Evolutionary conservation across 2,888 invertebrate genomes (phyloP), one percentile per base, ranked within the genome.

Genomic region (Carpatolechia fugitivella): DNA sequence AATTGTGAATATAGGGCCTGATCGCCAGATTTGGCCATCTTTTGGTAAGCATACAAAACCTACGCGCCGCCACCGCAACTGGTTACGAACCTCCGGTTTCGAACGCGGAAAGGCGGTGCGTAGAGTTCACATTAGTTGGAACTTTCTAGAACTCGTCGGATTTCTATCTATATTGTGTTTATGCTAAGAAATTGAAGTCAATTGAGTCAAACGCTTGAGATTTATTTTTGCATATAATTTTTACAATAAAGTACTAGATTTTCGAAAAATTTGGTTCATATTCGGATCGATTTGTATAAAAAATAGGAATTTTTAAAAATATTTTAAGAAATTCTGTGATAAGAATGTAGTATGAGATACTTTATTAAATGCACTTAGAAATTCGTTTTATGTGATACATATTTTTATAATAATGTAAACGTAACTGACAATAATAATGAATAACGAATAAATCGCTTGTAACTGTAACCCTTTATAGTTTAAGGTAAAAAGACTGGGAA

Each of bases 401-500:
- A 51, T 38, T 51, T 51, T 38, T 30, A 24, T 51, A 35, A 44
- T 44, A 44, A 44, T 20, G 20, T 44, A 44, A 44, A 44, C 7
- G 40, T 41, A 31, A 38, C 31, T n/a, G 49, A 59, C 50, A 51
- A 56, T 47, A 58, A 56, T 35, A 58, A 62, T n/a, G n/a, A 67
- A 14, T 29, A 44, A 44, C 44, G 29, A 44, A 44, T 24, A 33
- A 33, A 44, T n/a, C 6, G 24, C 20, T 44, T 29, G 29, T 44
- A 41, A 20, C 8, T 20, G 24, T 41, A 41, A 20, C 20, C 40
- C 18, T 44, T 44, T 44, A 61, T 68, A 68, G 58, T 62, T 58
- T 54, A 72, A 71, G 68, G 69, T 57, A 64, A 71, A 63, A 76
- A 80, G 80, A 78, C 78, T 79, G 78, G 24, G 62, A 36, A 55